Percentiles rank a stretch among this genome's conserved stretches.
phyloP scores from a whole-genome alignment of 2,797 vertebrate species.

The Emys orbicularis region DNA sequence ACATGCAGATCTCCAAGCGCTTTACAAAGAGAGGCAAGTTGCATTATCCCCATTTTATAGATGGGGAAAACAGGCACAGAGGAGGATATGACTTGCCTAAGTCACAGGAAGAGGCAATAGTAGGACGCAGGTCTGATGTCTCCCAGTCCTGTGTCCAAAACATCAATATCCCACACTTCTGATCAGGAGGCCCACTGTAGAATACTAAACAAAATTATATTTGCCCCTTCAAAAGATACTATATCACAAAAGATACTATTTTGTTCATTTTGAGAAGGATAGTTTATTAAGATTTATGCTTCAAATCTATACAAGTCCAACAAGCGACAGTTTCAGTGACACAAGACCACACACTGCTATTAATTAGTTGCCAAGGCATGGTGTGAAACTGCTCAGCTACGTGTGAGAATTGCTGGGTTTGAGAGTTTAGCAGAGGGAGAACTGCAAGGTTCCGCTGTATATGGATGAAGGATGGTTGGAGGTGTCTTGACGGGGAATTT shows the following conservation, averaged over 20 bases:
- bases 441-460: not conserved
- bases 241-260: fast-evolving
- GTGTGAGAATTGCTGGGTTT: not conserved
- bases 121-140: not conserved
- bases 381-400: fast-evolving
- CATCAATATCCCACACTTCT: not conserved
- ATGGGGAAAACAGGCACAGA: fast-evolving
- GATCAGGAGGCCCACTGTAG: slow-evolving; percentile 1
- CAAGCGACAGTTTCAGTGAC: not conserved
- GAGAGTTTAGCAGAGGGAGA: not conserved
- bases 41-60: not conserved
- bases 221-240: not conserved
- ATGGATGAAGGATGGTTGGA: not conserved
- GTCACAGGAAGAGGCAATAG: not conserved
- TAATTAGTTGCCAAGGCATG: slow-evolving; percentile 30
- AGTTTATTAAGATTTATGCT: slow-evolving; percentile 35
- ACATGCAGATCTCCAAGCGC: too few species aligned
- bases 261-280: not conserved
- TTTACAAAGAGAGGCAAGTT: not conserved
- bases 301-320: not conserved
- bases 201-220: not conserved
- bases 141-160: not conserved
- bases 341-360: slow-evolving; percentile 7
- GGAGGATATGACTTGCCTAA: slow-evolving; percentile 5
- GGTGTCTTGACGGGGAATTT: not conserved